Percentiles rank a stretch among this genome's conserved stretches.
These are phyloP conservation scores for Acropternis orthonyx DNA, from an alignment of 2,797 vertebrate genomes.

Conservation along the genomic window DNA sequence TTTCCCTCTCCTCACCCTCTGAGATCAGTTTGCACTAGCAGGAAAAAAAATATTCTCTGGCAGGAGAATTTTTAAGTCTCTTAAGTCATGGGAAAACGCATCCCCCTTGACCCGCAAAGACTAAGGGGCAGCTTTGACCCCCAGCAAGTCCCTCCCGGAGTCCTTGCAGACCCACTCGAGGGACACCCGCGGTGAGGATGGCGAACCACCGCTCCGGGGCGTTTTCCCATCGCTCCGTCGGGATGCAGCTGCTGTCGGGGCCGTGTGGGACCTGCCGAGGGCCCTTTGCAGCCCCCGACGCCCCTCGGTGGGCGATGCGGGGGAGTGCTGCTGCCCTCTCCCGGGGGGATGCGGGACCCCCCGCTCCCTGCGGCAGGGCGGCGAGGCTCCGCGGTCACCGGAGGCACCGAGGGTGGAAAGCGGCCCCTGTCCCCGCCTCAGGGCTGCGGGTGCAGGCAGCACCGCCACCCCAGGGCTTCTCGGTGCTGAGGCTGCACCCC, in stretches of 20 bases:
- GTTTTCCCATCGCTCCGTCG: neutral
- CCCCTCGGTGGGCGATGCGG: neutral
- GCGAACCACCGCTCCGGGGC: neutral
- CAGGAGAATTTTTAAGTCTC: neutral
- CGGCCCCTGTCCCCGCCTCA: rapidly evolving
- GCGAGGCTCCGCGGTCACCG: rapidly evolving
- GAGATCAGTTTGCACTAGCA: neutral
- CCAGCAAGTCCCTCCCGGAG: no score
- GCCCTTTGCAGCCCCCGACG: neutral
- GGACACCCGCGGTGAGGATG: neutral
- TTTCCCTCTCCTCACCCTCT: rapidly evolving
- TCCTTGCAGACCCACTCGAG: neutral
- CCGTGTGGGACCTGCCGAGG: neutral
- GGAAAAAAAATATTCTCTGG: neutral
- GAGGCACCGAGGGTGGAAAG: no score
- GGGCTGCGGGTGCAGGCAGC: neutral
- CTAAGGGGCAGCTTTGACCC: neutral
- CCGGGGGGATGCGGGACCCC: neutral
- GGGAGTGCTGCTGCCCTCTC: slow-evolving; percentile 61
- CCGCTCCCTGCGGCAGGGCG: rapidly evolving
- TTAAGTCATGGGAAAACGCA: neutral
- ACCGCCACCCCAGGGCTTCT: neutral
- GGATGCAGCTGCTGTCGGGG: neutral
- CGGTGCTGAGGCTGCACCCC: neutral
- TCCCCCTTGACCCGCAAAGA: neutral